phyloP scores from a whole-genome alignment of 2,797 vertebrate genomes.

The Amphiprion clarkii region DNA sequence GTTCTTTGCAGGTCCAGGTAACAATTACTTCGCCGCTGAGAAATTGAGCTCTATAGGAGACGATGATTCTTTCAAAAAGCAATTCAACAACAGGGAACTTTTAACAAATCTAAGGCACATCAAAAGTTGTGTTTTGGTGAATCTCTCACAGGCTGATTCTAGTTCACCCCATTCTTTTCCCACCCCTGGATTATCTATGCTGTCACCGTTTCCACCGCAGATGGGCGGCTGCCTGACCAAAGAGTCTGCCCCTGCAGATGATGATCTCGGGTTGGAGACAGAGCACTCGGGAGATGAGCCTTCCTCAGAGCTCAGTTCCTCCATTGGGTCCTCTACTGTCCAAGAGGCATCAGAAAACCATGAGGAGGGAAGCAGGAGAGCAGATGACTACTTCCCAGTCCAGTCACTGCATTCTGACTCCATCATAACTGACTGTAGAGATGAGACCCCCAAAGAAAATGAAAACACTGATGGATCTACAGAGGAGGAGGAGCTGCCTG shows the following conservation, averaged over 20 bases:
- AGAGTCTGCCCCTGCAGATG: slow-evolving; percentile 83
- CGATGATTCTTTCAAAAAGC: slow-evolving; percentile 47
- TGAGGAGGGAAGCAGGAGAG: slow-evolving; percentile 66
- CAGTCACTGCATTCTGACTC: slow-evolving; percentile 76
- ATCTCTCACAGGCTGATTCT: slow-evolving; percentile 55
- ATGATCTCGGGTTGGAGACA: slow-evolving; percentile 83
- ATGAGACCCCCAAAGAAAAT: slow-evolving; percentile 86
- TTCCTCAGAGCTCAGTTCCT: slow-evolving; percentile 77
- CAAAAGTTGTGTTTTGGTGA: slow-evolving; percentile 59
- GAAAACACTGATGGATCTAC: slow-evolving; percentile 89
- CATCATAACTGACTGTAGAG: slow-evolving; percentile 68
- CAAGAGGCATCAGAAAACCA: slow-evolving; percentile 71
- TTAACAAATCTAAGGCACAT: slow-evolving; percentile 62
- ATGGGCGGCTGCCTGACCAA: slow-evolving; percentile 89
- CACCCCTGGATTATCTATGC: slow-evolving; percentile 80
- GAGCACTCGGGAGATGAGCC: slow-evolving; percentile 84
- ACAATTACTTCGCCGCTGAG: slow-evolving; percentile 42
- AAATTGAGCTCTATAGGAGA: slow-evolving; percentile 48
- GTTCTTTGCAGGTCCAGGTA: slow-evolving; percentile 70
- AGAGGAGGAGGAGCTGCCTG: slow-evolving; percentile 89
- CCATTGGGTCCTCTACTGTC: slow-evolving; percentile 66
- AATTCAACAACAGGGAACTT: slow-evolving; percentile 47
- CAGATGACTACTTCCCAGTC: slow-evolving; percentile 69
- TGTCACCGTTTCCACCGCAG: slow-evolving; percentile 86
- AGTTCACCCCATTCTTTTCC: slow-evolving; percentile 45